Percentiles rank a stretch among this genome's conserved stretches.
These are phyloP conservation scores for Cataglyphis rosenhaueri DNA, from an alignment of 2,888 invertebrate species.

Conservation along the genomic window DNA sequence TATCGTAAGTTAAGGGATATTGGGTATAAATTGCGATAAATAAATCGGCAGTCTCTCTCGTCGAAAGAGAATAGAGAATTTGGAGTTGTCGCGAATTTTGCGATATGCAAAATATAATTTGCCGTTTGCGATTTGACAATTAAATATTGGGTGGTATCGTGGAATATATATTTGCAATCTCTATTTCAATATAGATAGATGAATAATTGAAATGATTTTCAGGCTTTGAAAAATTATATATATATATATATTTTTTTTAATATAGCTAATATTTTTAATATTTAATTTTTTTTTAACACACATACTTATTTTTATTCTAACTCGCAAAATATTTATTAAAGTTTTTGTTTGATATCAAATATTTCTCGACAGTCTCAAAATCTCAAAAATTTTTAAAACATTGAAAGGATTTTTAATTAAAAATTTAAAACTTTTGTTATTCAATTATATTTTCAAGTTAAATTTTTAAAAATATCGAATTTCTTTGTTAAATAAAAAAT, in stretches of 20 bases:
- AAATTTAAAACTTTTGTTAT: not conserved
- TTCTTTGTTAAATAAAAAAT: not conserved
- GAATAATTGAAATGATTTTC: not conserved
- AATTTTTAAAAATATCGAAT: not conserved
- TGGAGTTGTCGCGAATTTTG: slow-evolving; percentile 13
- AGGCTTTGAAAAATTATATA: not conserved
- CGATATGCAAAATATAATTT: not conserved
- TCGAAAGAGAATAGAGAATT: not conserved
- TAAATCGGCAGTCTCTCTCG: slow-evolving; percentile 41
- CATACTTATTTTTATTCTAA: not conserved
- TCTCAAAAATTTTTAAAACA: not conserved
- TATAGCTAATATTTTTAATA: not conserved
- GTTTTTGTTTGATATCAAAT: not conserved
- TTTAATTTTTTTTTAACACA: not conserved
- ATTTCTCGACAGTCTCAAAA: not conserved
- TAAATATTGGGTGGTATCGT: not conserved
- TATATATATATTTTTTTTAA: not conserved
- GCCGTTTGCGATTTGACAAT: not conserved
- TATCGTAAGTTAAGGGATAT: slow-evolving; percentile 57
- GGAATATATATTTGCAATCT: not conserved
- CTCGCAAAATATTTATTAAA: not conserved
- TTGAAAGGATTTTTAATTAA: not conserved
- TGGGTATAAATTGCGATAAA: slow-evolving; percentile 73
- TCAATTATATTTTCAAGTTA: not conserved
- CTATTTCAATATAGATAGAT: not conserved